These are phyloP conservation scores for Drosophila tristis DNA, from an alignment of 1,140 invertebrate genomes.

Conservation along the genomic window DNA sequence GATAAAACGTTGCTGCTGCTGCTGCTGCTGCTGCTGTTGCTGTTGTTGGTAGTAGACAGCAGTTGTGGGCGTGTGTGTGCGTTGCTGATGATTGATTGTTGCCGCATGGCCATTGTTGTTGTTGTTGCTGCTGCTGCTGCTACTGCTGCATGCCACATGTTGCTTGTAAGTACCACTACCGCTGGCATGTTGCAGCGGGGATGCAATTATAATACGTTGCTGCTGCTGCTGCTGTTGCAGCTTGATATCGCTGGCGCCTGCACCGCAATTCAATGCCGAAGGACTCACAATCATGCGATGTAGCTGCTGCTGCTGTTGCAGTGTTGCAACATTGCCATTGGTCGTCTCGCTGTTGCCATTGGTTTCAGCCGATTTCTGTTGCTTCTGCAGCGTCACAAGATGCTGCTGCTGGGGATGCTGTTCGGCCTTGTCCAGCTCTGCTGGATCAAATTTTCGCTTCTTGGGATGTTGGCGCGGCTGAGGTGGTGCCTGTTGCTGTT, in stretches of 20 bases:
- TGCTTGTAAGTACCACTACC: constrained; percentile 67
- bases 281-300: constrained; percentile 65
- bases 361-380: constrained; percentile 47
- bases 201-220: constrained; percentile 74
- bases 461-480: constrained; percentile 91
- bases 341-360: constrained; percentile 49
- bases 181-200: constrained; percentile 62
- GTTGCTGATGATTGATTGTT: constrained; percentile 66
- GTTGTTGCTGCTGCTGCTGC: constrained; percentile 45
- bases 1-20: constrained; percentile 67
- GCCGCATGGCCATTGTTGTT: constrained; percentile 55
- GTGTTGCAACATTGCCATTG: no score
- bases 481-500: constrained; percentile 69
- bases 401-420: constrained; percentile 58
- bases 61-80: constrained; percentile 66
- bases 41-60: constrained; percentile 60
- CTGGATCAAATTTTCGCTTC: constrained; percentile 94
- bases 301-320: constrained; percentile 39
- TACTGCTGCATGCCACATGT: constrained; percentile 58
- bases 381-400: constrained; percentile 43
- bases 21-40: constrained; percentile 59
- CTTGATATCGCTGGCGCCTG: constrained; percentile 62
- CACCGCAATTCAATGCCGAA: constrained; percentile 58
- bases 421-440: constrained; percentile 90
- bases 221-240: constrained; percentile 53